A percentile compares a stretch with the other conserved stretches of the same genome.
Evolutionary conservation across 2,113 vertebrate genomes (phyloP).

Genomic region (Beaufortia kweichowensis): DNA sequence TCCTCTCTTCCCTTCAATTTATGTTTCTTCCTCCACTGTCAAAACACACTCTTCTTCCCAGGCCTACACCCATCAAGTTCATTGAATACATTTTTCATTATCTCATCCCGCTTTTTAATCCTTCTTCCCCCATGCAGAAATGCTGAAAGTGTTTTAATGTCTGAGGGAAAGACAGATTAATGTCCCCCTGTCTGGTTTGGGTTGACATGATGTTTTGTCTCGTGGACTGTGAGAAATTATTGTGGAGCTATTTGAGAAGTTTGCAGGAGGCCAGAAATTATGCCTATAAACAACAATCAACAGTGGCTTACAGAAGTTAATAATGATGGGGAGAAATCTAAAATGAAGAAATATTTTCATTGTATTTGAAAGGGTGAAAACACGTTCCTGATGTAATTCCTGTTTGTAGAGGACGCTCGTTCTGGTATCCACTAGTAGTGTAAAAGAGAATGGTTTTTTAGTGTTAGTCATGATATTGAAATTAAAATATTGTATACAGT

Average conservation of each 20-base stretch:
- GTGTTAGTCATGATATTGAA: no score
- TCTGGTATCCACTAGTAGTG: no score
- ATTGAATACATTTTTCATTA: constrained; percentile 57
- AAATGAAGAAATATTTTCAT: no score
- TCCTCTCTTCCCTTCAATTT: constrained; percentile 64
- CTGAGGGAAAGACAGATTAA: constrained; percentile 42
- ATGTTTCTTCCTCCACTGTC: constrained; percentile 52
- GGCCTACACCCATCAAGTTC: constrained; percentile 50
- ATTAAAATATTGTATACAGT: no score
- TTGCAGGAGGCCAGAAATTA: no score
- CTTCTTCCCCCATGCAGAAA: background rate
- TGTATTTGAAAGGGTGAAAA: no score
- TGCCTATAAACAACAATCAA: no score
- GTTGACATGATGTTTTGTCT: constrained; percentile 12
- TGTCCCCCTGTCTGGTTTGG: constrained; percentile 32
- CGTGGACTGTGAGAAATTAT: constrained; percentile 39
- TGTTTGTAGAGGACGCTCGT: no score
- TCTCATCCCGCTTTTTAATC: constrained; percentile 37
- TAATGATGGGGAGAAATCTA: no score
- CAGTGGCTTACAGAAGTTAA: no score
- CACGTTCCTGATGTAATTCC: no score
- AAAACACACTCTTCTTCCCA: constrained; percentile 53
- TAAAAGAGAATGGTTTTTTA: no score
- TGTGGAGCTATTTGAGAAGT: background rate
- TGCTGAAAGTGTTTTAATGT: constrained; percentile 31